phyloP scores from a whole-genome alignment of 1,140 invertebrate species.

The Drosophila melanogaster region DNA sequence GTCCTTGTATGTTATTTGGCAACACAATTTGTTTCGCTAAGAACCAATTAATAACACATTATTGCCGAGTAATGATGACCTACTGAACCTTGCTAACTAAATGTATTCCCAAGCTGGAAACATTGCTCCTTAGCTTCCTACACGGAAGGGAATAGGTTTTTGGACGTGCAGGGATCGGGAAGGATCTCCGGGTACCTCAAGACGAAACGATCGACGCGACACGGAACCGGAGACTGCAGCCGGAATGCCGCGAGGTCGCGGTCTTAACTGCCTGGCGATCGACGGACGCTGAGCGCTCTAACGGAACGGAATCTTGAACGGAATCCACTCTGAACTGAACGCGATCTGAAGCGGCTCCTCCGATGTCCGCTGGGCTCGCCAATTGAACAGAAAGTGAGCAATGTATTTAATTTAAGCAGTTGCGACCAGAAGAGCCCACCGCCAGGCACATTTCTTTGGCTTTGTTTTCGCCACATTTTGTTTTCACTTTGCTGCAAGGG shows the following conservation, averaged over 20 bases:
- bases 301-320: constrained; percentile 2
- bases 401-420: constrained; percentile 68
- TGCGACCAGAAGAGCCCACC: constrained; percentile 25
- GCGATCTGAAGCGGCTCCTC: constrained; percentile 20
- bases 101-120: background rate
- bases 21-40: background rate
- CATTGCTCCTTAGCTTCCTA: background rate
- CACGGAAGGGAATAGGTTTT: background rate
- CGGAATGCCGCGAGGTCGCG: constrained; percentile 15
- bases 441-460: constrained; percentile 73
- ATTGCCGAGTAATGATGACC: background rate
- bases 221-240: constrained; percentile 21
- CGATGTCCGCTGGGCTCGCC: constrained; percentile 57
- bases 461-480: constrained; percentile 69
- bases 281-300: constrained; percentile 20
- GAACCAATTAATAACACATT: background rate
- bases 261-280: constrained; percentile 32
- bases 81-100: background rate
- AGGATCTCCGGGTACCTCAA: constrained; percentile 11
- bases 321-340: constrained; percentile 1
- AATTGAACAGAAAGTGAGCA: constrained; percentile 65
- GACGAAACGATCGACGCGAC: constrained; percentile 18
- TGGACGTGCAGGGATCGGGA: background rate
- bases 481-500: constrained; percentile 52
- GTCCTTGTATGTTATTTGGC: too few species aligned